Conservation (phyloP, 2,113 vertebrate species). For the Clupea harengus region DNA sequence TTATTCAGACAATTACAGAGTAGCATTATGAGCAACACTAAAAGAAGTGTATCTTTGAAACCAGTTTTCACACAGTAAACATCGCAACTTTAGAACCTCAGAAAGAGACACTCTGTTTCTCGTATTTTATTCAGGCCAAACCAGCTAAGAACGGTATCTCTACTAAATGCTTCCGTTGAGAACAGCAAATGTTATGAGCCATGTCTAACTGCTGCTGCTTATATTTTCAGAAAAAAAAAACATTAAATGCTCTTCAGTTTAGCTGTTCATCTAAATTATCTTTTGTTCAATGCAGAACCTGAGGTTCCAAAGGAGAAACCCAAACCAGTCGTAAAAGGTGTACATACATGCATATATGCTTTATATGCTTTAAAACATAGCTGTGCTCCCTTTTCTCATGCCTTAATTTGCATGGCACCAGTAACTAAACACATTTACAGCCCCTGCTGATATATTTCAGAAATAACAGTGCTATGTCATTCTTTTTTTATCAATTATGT, state of each 20-base stretch:
- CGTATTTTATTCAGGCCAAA: constrained; percentile 5
- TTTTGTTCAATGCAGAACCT: not conserved
- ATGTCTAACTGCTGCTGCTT: not conserved
- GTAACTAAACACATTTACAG: not conserved
- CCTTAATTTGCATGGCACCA: not conserved
- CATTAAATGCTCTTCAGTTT: too few relatives aligned
- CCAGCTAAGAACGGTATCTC: constrained; percentile 10
- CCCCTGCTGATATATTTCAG: not conserved
- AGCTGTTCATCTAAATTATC: not conserved
- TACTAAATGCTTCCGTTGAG: not conserved
- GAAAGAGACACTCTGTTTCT: not conserved
- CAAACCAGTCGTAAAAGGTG: constrained; percentile 25
- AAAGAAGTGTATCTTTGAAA: too few relatives aligned
- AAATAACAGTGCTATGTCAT: not conserved
- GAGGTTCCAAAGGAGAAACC: constrained; percentile 15
- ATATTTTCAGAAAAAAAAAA: too few relatives aligned
- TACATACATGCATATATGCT: not conserved
- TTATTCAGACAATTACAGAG: too few relatives aligned
- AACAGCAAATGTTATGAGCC: not conserved
- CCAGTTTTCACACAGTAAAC: not conserved
- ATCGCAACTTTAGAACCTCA: not conserved
- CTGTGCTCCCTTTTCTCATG: not conserved
- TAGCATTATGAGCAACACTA: too few relatives aligned
- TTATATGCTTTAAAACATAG: not conserved
- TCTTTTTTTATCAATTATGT: not conserved